phyloP scores from a whole-genome alignment of 2,888 invertebrate genomes.

The Orthosia incerta region DNA sequence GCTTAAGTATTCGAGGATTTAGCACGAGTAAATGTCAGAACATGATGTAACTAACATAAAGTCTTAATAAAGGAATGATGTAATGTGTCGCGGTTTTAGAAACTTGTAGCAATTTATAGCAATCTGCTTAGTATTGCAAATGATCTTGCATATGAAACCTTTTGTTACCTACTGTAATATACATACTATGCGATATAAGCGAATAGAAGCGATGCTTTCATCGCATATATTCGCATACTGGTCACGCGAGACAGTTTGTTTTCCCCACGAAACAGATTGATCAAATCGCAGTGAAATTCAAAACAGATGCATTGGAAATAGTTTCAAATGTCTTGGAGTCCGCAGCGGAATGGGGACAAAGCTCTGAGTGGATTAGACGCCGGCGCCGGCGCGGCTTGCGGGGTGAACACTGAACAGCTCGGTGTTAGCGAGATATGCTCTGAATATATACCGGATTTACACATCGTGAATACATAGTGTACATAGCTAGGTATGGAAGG shows the following conservation, averaged over 20 bases:
- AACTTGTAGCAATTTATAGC: constrained; percentile 26
- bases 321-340: constrained; percentile 54
- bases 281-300: constrained; percentile 57
- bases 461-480: constrained; percentile 23
- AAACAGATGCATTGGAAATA: constrained; percentile 64
- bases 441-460: constrained; percentile 48
- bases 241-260: constrained; percentile 27
- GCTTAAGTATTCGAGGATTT: constrained; percentile 20
- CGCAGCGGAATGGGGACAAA: constrained; percentile 52
- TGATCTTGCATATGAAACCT: constrained; percentile 26
- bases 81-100: constrained; percentile 34
- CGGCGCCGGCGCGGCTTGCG: constrained; percentile 42
- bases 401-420: constrained; percentile 44
- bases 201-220: constrained; percentile 22
- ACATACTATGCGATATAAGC: constrained; percentile 2
- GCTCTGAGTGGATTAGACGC: constrained; percentile 66
- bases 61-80: constrained; percentile 44
- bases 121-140: constrained; percentile 33
- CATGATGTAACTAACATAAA: constrained; percentile 42
- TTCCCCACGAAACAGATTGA: constrained; percentile 48
- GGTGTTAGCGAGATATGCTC: constrained; percentile 39
- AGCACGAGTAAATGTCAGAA: constrained; percentile 10
- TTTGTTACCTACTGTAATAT: constrained; percentile 18
- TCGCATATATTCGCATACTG: constrained; percentile 31
- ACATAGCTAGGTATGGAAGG: constrained; percentile 27